Evolutionary conservation across 2,113 vertebrate species (phyloP), one percentile per base, ranked within the genome.

Genomic region (Oreotrochilus melanogaster): DNA sequence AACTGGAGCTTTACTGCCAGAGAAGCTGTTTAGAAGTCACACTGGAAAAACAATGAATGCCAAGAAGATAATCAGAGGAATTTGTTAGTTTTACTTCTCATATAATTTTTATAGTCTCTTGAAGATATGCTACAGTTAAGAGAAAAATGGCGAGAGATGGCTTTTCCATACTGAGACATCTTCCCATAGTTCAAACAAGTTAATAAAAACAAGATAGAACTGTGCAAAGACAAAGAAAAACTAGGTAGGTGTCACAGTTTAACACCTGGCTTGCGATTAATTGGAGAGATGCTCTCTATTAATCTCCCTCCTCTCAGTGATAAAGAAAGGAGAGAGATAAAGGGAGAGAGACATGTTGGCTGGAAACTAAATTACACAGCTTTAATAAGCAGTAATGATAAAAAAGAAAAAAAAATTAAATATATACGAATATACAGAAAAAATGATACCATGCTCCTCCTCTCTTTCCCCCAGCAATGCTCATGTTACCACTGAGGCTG

Each of bases 41-140:
- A 81, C 37, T 91, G 74, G 35, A 82, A 94, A 88, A 92, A 75
- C 69, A 75, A 89, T 85, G 51, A 89, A 78, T 75, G 53, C 57
- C 70, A 85, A 85, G 73, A 85, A 89, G n/a, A 33, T 74, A 81
- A 89, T 91, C 64, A 81, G 48, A 56, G 18, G 10, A 78, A 60
- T 72, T 19, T 78, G 48, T 87, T 94, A 78, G 57, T 82, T 95
- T 93, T 93, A 57, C 22, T 35, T 86, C 50, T 79, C 47, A 37
- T 28, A 60, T 43, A 74, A 24, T 71, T 89, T 85, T 84, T 78
- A 45, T 50, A n/a, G 7, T n/a, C 92, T 78, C 65, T 78, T 1
- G 0, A 81, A 56, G 19, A 24, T 78, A 51, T 39, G 24, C 21
- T 75, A n/a, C 14, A 85, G 9, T 57, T 15, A 54, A 17, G 21